Evolutionary conservation across 2,113 vertebrate genomes (phyloP).

Genomic region (Catharus minimus): DNA sequence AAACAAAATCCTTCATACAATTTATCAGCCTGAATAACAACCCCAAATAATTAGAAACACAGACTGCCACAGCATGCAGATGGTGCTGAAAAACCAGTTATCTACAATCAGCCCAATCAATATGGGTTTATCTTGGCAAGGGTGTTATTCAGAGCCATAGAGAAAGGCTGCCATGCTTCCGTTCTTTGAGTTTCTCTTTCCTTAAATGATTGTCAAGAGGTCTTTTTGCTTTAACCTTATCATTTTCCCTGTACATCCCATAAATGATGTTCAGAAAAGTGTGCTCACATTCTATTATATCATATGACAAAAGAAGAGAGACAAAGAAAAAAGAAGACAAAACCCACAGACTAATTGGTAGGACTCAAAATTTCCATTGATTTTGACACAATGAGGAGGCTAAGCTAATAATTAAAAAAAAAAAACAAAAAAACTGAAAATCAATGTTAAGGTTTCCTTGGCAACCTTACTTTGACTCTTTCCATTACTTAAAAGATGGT

Average conservation of each 20-base stretch:
- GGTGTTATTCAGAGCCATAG: neutral
- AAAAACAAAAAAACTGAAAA: neutral
- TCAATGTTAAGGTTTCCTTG: constrained; percentile 36
- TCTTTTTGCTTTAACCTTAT: constrained; percentile 11
- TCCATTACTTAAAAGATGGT: neutral
- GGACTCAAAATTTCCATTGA: neutral
- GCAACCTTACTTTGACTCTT: constrained; percentile 30
- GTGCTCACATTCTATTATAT: neutral
- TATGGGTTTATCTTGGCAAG: constrained; percentile 13
- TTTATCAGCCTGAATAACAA: constrained; percentile 25
- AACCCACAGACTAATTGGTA: neutral
- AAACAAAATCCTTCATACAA: constrained; percentile 35
- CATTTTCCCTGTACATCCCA: neutral
- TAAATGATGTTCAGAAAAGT: constrained; percentile 6
- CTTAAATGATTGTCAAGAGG: neutral
- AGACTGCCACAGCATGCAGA: constrained; percentile 19
- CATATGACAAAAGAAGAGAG: neutral
- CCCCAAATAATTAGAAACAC: constrained; percentile 6
- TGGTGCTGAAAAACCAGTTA: constrained; percentile 13
- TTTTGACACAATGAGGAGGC: constrained; percentile 28
- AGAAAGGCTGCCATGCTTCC: neutral
- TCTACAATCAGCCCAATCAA: constrained; percentile 4
- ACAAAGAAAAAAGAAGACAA: constrained; percentile 8
- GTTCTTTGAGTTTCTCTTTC: neutral
- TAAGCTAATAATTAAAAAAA: neutral